phyloP scores from a whole-genome alignment of 2,888 invertebrate species.

The Aspidiotus rigidus region DNA sequence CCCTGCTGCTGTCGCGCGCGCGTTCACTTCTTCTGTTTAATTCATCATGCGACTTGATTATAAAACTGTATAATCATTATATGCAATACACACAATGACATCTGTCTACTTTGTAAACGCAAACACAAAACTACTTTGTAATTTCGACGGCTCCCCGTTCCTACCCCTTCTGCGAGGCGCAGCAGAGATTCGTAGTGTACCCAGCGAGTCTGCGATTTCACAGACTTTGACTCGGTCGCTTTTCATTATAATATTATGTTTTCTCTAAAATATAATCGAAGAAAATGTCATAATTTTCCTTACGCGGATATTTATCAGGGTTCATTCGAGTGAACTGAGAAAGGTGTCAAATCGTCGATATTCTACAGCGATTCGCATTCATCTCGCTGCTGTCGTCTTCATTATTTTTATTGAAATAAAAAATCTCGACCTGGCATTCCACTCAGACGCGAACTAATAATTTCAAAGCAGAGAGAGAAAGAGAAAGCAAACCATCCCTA shows the following conservation, averaged over 20 bases:
- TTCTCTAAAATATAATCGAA: conserved; percentile 32
- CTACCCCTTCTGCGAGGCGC: neutral
- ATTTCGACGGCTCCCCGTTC: conserved; percentile 17
- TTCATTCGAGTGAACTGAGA: conserved; percentile 3
- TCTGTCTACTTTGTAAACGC: conserved; percentile 32
- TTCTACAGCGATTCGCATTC: no score
- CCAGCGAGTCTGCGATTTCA: no score
- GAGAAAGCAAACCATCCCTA: no score
- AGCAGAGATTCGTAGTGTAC: conserved; percentile 6
- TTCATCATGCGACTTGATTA: conserved; percentile 34
- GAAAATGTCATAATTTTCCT: conserved; percentile 31
- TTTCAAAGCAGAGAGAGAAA: no score
- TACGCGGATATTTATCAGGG: neutral
- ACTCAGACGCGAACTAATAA: no score
- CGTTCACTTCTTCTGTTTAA: conserved; percentile 30
- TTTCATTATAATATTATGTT: conserved; percentile 32
- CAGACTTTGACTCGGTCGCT: conserved; percentile 20
- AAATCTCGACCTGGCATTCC: no score
- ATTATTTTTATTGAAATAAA: no score
- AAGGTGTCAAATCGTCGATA: no score
- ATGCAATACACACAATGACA: conserved; percentile 33
- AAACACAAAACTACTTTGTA: conserved; percentile 32
- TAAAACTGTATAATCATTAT: conserved; percentile 34
- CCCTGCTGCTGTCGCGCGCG: conserved; percentile 14
- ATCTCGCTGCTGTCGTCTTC: no score